Conservation (phyloP, 2,797 vertebrate genomes). For the Pygocentrus nattereri region DNA sequence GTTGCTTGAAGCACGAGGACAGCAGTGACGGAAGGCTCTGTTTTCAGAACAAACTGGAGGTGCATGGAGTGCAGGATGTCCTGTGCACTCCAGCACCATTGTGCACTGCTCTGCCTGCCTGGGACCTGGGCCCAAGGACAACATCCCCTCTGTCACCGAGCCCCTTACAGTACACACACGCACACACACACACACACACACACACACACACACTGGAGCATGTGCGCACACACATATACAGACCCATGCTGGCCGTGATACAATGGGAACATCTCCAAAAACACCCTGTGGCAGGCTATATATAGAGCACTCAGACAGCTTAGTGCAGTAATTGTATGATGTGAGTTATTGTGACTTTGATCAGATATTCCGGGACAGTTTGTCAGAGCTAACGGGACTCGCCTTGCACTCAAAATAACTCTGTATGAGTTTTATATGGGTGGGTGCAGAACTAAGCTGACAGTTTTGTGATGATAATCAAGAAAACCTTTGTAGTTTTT, state of each 20-base stretch:
- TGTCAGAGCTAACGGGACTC: constrained; percentile 11
- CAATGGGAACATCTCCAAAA: constrained; percentile 45
- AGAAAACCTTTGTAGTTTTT: neutral
- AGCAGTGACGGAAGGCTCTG: constrained; percentile 35
- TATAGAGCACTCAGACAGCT: constrained; percentile 39
- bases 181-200: constrained; percentile 18
- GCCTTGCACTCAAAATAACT: constrained; percentile 6
- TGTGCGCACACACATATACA: neutral
- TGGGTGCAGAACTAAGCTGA: neutral
- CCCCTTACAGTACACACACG: neutral
- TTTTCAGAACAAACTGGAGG: constrained; percentile 42
- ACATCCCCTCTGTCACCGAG: constrained; percentile 49
- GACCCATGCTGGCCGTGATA: constrained; percentile 9
- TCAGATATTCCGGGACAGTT: constrained; percentile 30
- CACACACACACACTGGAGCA: neutral
- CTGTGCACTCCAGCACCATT: constrained; percentile 60
- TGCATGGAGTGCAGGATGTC: constrained; percentile 61
- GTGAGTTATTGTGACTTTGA: constrained; percentile 1
- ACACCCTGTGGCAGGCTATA: constrained; percentile 36
- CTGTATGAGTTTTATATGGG: neutral
- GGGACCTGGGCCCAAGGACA: constrained; percentile 57
- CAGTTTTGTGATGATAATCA: neutral
- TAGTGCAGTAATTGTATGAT: neutral
- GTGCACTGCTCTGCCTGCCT: constrained; percentile 41
- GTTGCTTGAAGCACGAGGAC: constrained; percentile 9